Percentiles rank a stretch among this genome's conserved stretches.
Evolutionary conservation across 2,113 vertebrate genomes (phyloP).

Genomic region (Lucifuga dentata): DNA sequence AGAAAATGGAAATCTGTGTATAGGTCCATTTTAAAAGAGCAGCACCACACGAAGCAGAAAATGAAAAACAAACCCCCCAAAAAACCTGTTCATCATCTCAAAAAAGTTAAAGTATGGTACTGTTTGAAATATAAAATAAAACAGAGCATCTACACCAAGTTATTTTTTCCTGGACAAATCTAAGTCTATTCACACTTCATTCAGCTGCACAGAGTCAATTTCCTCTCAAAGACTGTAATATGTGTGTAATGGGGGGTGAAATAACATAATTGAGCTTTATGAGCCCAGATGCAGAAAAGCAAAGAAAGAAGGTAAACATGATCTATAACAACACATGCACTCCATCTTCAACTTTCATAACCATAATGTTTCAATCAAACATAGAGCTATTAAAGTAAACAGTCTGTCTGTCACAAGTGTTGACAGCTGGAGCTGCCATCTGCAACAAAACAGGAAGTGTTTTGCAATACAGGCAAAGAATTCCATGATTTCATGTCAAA

Average conservation of each 20-base stretch:
- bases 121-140: conserved; percentile 3
- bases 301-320: neutral
- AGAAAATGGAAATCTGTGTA: no score
- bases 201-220: no score
- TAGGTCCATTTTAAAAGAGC: no score
- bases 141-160: neutral
- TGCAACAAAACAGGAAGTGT: no score
- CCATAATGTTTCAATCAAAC: neutral
- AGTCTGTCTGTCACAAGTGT: neutral
- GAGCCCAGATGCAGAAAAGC: neutral
- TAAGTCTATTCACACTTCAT: conserved; percentile 9
- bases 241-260: conserved; percentile 1
- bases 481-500: neutral
- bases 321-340: neutral
- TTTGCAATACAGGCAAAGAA: no score
- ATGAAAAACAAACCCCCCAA: no score
- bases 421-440: neutral
- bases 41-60: no score
- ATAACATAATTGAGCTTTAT: conserved; percentile 23
- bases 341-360: neutral
- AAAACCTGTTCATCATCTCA: no score
- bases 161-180: conserved; percentile 10
- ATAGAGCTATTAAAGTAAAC: neutral
- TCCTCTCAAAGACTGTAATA: neutral
- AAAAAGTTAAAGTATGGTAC: neutral